phyloP scores from a whole-genome alignment of 2,113 vertebrate genomes.

The Natator depressus region DNA sequence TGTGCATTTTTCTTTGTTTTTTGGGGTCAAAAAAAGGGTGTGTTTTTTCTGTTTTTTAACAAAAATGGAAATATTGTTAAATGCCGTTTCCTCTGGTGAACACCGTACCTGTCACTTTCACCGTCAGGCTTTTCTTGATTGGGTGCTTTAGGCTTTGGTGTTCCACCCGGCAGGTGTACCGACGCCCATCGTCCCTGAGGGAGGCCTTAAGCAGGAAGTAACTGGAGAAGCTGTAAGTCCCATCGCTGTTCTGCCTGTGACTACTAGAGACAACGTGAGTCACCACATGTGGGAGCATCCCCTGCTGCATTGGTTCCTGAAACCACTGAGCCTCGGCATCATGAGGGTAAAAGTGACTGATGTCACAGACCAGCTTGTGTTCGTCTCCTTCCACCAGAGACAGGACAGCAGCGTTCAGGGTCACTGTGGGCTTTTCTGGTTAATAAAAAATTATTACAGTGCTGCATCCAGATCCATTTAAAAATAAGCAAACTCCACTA shows the following conservation, averaged over 20 bases:
- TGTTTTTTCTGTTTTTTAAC: neutral
- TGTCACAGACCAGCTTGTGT: constrained; percentile 76
- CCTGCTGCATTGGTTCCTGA: neutral
- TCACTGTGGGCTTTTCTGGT: constrained; percentile 78
- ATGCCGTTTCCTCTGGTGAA: neutral
- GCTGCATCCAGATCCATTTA: neutral
- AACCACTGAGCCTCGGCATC: constrained; percentile 78
- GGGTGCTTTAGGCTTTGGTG: constrained; percentile 75
- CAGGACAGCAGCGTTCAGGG: constrained; percentile 62
- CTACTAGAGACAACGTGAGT: constrained; percentile 76
- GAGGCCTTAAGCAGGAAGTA: constrained; percentile 77
- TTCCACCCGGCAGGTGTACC: constrained; percentile 78
- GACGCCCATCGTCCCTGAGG: constrained; percentile 48
- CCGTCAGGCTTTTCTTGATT: constrained; percentile 76
- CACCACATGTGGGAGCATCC: constrained; percentile 61
- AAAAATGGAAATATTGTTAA: neutral
- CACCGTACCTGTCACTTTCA: constrained; percentile 73
- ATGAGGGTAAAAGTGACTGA: constrained; percentile 77
- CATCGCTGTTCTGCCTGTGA: constrained; percentile 73
- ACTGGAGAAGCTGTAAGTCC: constrained; percentile 77
- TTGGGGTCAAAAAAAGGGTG: neutral
- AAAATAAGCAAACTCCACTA: neutral
- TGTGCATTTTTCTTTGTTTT: neutral
- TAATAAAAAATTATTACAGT: neutral
- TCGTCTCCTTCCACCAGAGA: constrained; percentile 65